These are phyloP conservation scores for Propithecus coquereli DNA, from an alignment of 2,113 vertebrate species.

Conservation along the genomic window DNA sequence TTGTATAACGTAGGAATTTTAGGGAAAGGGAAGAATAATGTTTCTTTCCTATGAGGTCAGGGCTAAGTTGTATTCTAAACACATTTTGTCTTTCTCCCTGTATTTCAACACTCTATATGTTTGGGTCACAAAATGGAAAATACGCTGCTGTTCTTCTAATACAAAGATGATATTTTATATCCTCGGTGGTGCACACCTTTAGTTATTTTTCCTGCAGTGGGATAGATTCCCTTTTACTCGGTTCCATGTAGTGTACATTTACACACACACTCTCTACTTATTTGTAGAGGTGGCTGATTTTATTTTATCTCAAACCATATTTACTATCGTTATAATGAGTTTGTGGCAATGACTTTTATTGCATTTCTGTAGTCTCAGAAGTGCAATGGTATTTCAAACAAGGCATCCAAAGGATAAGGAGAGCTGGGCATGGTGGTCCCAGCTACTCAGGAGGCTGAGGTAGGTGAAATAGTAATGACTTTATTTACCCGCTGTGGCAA, in stretches of 20 bases:
- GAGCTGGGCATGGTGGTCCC: background rate
- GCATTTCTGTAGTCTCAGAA: background rate
- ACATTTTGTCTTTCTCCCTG: background rate
- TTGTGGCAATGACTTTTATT: background rate
- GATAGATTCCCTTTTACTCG: background rate
- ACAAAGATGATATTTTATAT: background rate
- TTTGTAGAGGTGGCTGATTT: background rate
- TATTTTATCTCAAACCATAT: background rate
- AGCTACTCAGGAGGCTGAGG: background rate
- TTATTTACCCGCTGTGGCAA: background rate
- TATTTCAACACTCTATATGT: background rate
- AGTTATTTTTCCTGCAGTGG: background rate
- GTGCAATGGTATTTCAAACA: background rate
- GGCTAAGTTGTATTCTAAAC: background rate
- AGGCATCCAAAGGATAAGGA: background rate
- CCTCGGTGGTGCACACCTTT: background rate
- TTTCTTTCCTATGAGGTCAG: background rate
- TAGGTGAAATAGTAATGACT: background rate
- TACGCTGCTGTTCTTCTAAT: background rate
- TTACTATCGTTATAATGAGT: background rate
- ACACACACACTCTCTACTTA: too few relatives aligned
- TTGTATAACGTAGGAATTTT: background rate
- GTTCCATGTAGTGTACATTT: background rate
- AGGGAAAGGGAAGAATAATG: background rate
- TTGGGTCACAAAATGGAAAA: conserved; percentile 9